Base-by-base conservation (phyloP, 2,888 invertebrate species). In the Lumbricus terrestris region DNA sequence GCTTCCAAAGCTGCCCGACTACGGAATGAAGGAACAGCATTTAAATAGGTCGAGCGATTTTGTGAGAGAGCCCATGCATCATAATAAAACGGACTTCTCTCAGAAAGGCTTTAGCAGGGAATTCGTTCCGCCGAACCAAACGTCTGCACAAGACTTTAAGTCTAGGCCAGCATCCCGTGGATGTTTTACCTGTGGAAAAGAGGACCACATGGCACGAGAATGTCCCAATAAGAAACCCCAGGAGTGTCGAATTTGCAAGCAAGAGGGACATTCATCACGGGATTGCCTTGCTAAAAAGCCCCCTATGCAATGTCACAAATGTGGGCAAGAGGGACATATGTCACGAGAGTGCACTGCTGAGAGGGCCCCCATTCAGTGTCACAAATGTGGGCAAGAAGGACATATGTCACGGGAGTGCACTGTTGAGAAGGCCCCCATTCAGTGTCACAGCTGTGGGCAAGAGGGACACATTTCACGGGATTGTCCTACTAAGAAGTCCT, bases 111-210 rank as follows among this genome's bases (percentile, higher is more conserved):
- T n/a, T 8, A n/a, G 88, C 13, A 92, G 92, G 40, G 90, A 82
- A 90, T 92, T 92, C 38, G 92, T 92, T 91, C 91, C 92, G 16
- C 90, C 89, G 33, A 91, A 92, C 34, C 93, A 92, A 42, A 82
- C 92, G 15, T 47, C 93, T 18, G 33, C 92, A 20, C n/a, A n/a
- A n/a, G 93, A 93, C 29, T 93, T 93, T 89, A 90, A 92, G 16
- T 69, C 69, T n/a, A 69, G n/a, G 23, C 47, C 1, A 47, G 4
- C 47, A 23, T 47, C 47, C 20, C 47, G 47, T n/a, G 69, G 69
- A n/a, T 93, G 93, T 83, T 91, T 88, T 89, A 38, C 13, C 38
- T 83, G 90, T 38, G 90, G 90, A 40, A 40, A 83, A 5, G 90
- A 83, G 13, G 90, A 85, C 37, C 83, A 83, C 40, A 38, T 37